These are phyloP conservation scores for Pteruthius melanotis DNA, from an alignment of 2,113 vertebrate genomes.

Conservation along the genomic window DNA sequence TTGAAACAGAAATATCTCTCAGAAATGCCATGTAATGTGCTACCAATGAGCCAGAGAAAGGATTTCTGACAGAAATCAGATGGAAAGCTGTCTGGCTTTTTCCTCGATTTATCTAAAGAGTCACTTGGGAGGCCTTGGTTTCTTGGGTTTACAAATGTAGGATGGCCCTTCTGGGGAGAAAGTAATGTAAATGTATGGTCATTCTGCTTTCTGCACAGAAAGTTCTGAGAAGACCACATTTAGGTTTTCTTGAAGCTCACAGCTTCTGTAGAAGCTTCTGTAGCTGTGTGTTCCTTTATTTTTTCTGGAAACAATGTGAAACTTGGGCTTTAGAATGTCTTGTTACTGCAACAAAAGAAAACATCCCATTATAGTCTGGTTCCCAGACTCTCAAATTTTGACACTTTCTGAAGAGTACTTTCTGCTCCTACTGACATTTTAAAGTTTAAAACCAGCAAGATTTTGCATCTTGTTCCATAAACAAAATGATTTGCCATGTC, in stretches of 20 bases:
- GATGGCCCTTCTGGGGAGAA: background rate
- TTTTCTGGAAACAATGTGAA: background rate
- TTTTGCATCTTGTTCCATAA: background rate
- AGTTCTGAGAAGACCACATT: background rate
- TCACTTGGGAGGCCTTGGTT: background rate
- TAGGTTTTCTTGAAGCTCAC: background rate
- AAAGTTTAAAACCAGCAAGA: background rate
- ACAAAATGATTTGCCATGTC: background rate
- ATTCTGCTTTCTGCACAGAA: background rate
- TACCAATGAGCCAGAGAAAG: background rate
- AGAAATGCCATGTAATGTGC: background rate
- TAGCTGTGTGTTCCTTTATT: background rate
- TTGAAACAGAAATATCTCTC: background rate
- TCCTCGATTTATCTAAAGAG: background rate
- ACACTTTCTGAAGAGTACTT: background rate
- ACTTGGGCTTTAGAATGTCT: background rate
- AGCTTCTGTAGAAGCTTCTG: background rate
- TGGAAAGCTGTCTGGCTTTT: background rate
- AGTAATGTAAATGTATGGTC: background rate
- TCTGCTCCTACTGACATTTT: background rate
- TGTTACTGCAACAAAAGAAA: background rate
- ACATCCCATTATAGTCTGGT: background rate
- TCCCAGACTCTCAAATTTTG: background rate
- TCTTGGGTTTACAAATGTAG: background rate
- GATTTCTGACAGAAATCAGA: background rate